Percentiles rank a stretch among this genome's conserved stretches.
These are phyloP conservation scores for Pyrocoelia pectoralis DNA, from an alignment of 2,888 invertebrate genomes.

Conservation along the genomic window DNA sequence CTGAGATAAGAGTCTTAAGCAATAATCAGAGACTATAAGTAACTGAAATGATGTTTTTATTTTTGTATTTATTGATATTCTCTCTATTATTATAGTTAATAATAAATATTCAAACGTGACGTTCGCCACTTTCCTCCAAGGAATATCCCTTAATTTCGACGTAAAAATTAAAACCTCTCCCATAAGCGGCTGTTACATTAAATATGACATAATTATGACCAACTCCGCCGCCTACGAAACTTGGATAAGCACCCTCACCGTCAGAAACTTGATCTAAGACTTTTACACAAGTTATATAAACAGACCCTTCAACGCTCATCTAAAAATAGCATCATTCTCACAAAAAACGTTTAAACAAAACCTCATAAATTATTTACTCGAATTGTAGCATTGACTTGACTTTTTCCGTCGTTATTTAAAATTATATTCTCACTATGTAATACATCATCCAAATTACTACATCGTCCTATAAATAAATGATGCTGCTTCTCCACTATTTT, in stretches of 20 bases:
- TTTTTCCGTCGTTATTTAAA: slow-evolving; percentile 57
- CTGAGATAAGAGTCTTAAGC: neutral
- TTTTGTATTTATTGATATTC: neutral
- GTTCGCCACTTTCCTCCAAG: slow-evolving; percentile 21
- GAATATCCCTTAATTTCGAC: slow-evolving; percentile 58
- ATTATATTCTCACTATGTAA: slow-evolving; percentile 58
- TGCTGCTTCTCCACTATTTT: slow-evolving; percentile 52
- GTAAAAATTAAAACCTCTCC: slow-evolving; percentile 61
- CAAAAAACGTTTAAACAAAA: slow-evolving; percentile 1
- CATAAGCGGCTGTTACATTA: slow-evolving; percentile 57
- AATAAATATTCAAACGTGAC: neutral
- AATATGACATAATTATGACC: slow-evolving; percentile 58
- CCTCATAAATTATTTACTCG: slow-evolving; percentile 42
- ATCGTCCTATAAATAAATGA: slow-evolving; percentile 56
- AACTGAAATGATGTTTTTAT: neutral
- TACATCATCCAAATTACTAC: slow-evolving; percentile 47
- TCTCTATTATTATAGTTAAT: neutral
- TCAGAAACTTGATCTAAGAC: slow-evolving; percentile 54
- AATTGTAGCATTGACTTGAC: slow-evolving; percentile 55
- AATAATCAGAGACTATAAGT: neutral
- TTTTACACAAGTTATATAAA: slow-evolving; percentile 59
- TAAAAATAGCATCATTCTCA: slow-evolving; percentile 44
- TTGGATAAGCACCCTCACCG: slow-evolving; percentile 51
- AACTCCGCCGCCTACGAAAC: slow-evolving; percentile 56
- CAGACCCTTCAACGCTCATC: slow-evolving; percentile 56